Evolutionary conservation across 2,888 invertebrate genomes (phyloP).

Genomic region (Aquatica leii): DNA sequence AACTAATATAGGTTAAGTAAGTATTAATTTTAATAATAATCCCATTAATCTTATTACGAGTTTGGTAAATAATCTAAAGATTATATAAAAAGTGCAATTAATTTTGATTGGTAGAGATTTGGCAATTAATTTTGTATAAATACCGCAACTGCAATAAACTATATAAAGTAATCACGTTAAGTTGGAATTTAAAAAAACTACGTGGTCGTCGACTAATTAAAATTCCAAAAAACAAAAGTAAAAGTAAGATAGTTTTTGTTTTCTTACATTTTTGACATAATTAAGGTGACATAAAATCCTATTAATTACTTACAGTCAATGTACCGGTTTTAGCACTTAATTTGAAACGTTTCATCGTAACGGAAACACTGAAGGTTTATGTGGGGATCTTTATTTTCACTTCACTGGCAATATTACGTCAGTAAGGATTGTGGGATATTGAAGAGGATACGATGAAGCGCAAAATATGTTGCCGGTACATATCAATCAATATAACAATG

Average conservation of each 20-base stretch:
- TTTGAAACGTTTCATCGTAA: conserved; percentile 3
- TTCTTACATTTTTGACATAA: background rate
- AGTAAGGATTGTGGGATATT: conserved; percentile 1
- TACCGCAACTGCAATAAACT: background rate
- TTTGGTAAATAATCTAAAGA: no score
- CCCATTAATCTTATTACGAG: no score
- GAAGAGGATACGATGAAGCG: conserved; percentile 16
- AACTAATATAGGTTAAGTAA: no score
- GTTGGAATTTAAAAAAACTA: background rate
- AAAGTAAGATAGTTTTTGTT: background rate
- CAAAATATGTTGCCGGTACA: conserved; percentile 15
- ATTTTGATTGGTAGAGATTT: no score
- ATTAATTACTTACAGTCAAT: conserved; percentile 8
- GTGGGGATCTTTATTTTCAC: conserved; percentile 5
- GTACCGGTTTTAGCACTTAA: conserved; percentile 8
- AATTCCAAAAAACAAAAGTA: background rate
- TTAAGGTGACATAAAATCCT: conserved; percentile 7
- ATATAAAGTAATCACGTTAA: background rate
- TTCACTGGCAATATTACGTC: conserved; percentile 4
- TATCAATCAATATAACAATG: conserved; percentile 1
- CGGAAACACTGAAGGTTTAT: conserved; percentile 1
- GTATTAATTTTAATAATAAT: no score
- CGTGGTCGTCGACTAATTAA: background rate
- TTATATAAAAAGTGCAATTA: no score
- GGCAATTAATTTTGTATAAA: background rate